Percentiles rank a stretch among this genome's conserved stretches.
These are phyloP conservation scores for Myiagra hebetior DNA, from an alignment of 2,113 vertebrate species.

Conservation along the genomic window DNA sequence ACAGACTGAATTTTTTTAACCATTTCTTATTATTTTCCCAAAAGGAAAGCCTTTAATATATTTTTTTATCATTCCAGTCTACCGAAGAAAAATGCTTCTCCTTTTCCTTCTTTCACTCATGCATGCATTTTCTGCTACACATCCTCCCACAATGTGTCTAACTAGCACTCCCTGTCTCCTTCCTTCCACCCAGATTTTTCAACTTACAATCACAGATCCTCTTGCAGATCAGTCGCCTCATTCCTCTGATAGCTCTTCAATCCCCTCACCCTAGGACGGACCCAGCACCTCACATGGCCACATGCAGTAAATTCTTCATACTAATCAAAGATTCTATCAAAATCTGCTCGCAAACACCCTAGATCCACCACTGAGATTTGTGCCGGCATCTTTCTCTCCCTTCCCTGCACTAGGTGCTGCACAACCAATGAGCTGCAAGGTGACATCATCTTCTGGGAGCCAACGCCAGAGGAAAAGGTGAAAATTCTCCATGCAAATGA, in stretches of 20 bases:
- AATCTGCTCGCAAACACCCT: conserved; percentile 70
- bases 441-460: conserved; percentile 94
- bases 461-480: conserved; percentile 83
- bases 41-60: background rate
- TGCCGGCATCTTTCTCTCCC: conserved; percentile 85
- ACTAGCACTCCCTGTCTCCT: conserved; percentile 72
- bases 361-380: conserved; percentile 73
- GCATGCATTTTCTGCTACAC: conserved; percentile 70
- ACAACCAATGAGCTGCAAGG: conserved; percentile 86
- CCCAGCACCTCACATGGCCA: conserved; percentile 77
- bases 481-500: conserved; percentile 81
- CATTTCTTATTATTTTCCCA: background rate
- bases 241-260: conserved; percentile 81
- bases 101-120: conserved; percentile 65
- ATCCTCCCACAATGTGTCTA: conserved; percentile 75
- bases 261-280: conserved; percentile 73
- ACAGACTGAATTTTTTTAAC: background rate
- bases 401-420: conserved; percentile 79
- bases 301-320: conserved; percentile 39
- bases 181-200: conserved; percentile 76
- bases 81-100: conserved; percentile 29
- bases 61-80: conserved; percentile 3
- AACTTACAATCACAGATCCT: conserved; percentile 99
- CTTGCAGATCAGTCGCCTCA: conserved; percentile 98
- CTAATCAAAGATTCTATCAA: conserved; percentile 67